Conservation (phyloP, 2,888 invertebrate genomes). For the Hipparchia sbordonii region DNA sequence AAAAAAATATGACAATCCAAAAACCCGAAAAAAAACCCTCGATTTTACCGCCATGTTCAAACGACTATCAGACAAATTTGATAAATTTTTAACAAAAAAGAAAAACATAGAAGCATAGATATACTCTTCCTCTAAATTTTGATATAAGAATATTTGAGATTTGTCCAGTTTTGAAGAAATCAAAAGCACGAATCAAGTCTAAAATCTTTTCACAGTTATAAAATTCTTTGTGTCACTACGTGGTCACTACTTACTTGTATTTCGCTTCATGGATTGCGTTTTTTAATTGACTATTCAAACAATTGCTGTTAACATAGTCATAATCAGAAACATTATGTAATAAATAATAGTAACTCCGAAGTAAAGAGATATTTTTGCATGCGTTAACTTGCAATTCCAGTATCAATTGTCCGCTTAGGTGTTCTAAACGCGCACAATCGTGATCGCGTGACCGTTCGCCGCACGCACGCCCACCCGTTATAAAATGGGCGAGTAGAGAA, state of each 20-base stretch:
- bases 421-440: slow-evolving; percentile 19
- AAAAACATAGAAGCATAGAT: no score
- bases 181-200: no score
- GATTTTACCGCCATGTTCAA: no score
- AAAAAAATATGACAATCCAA: no score
- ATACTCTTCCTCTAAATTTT: no score
- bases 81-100: no score
- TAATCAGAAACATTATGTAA: background rate
- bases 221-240: no score
- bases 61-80: no score
- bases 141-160: no score
- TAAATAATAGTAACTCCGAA: background rate
- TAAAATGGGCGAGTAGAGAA: background rate
- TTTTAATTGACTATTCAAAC: background rate
- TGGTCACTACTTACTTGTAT: background rate
- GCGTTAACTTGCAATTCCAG: background rate
- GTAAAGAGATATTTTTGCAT: background rate
- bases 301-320: background rate
- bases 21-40: no score
- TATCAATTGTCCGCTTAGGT: slow-evolving; percentile 16
- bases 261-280: background rate
- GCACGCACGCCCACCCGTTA: slow-evolving; percentile 29
- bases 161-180: no score
- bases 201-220: no score
- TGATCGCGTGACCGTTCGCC: slow-evolving; percentile 20